Percentiles rank a stretch among this genome's conserved stretches.
phyloP scores from a whole-genome alignment of 2,888 invertebrate species.

The Coelinius sp. region DNA sequence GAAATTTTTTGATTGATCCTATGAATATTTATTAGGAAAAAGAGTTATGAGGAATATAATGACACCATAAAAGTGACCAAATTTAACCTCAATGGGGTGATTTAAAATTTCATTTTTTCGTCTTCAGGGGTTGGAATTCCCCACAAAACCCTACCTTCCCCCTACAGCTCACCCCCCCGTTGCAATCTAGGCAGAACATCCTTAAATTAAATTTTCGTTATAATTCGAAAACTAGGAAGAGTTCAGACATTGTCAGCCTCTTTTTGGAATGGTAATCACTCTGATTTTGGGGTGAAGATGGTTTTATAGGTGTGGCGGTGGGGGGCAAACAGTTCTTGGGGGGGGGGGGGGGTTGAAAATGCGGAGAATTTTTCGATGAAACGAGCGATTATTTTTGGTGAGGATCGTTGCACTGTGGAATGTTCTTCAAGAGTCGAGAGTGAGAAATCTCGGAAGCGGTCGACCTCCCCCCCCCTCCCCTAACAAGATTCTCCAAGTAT shows the following conservation, averaged over 20 bases:
- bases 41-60: too few species aligned
- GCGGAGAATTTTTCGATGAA: neutral
- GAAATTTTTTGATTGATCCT: too few species aligned
- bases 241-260: neutral
- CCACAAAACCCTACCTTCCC: too few species aligned
- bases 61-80: too few species aligned
- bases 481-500: neutral
- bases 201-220: neutral
- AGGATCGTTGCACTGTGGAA: constrained; percentile 26
- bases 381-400: constrained; percentile 21
- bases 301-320: too few species aligned
- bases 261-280: neutral
- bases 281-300: neutral
- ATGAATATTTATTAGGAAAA: too few species aligned
- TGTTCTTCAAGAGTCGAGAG: neutral
- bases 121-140: too few species aligned
- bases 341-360: neutral
- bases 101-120: too few species aligned
- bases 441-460: constrained; percentile 17
- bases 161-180: too few species aligned
- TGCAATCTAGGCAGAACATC: too few species aligned
- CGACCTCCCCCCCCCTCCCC: neutral
- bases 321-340: neutral
- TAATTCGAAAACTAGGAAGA: neutral
- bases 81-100: too few species aligned